These are phyloP conservation scores for Galaxias olidus DNA, from an alignment of 2,797 vertebrate genomes.

Conservation along the genomic window DNA sequence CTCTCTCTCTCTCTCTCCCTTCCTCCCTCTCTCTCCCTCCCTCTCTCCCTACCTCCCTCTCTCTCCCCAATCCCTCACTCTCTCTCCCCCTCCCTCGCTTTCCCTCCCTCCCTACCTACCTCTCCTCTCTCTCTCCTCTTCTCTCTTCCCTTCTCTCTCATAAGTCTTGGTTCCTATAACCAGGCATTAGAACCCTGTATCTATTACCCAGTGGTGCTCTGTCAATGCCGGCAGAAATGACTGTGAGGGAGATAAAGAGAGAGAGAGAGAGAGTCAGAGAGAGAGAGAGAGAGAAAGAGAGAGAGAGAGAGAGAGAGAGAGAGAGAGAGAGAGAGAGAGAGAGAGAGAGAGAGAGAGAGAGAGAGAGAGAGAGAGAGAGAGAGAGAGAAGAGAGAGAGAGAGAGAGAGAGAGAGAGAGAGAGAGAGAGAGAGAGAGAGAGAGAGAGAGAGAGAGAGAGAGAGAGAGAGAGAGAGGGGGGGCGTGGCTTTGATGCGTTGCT, in stretches of 20 bases:
- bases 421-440: too few species aligned
- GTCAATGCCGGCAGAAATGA: constrained; percentile 57
- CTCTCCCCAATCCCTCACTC: not conserved
- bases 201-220: constrained; percentile 62
- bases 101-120: constrained; percentile 10
- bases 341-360: too few species aligned
- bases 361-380: too few species aligned
- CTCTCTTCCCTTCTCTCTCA: constrained; percentile 39
- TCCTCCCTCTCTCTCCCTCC: constrained; percentile 33
- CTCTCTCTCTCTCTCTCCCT: constrained; percentile 25
- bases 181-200: constrained; percentile 68
- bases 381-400: too few species aligned
- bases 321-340: too few species aligned
- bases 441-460: too few species aligned
- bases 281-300: too few species aligned
- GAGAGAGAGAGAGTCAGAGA: constrained; percentile 14
- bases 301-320: too few species aligned
- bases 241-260: constrained; percentile 27
- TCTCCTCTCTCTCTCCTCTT: not conserved
- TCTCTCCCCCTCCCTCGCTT: constrained; percentile 38
- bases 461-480: not conserved
- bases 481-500: not conserved
- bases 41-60: too few species aligned
- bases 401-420: too few species aligned
- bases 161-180: constrained; percentile 55